Conservation (phyloP, 2,113 vertebrate genomes). For the Formicarius rufipectus region DNA sequence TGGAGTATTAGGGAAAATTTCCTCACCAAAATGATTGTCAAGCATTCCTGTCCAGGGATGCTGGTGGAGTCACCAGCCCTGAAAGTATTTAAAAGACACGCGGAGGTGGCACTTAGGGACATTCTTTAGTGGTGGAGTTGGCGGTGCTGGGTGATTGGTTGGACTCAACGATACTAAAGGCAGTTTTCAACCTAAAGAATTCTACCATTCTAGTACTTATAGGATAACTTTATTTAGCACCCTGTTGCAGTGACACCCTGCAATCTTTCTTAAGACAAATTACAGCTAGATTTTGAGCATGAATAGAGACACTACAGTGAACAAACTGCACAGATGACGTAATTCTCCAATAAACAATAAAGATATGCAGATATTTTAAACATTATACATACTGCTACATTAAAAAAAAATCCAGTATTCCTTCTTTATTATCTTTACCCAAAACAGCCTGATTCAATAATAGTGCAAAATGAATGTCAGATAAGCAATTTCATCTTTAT, state of each 20-base stretch:
- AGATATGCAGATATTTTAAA: accelerated
- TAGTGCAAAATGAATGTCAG: not conserved
- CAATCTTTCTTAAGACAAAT: not conserved
- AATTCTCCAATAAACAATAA: not conserved
- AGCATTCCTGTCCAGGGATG: not conserved
- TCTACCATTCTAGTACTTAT: not conserved
- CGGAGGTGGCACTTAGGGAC: not conserved
- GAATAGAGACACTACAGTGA: not conserved
- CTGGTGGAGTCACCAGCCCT: not conserved
- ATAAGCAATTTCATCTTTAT: not conserved
- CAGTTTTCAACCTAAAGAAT: not conserved
- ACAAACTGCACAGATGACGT: not conserved
- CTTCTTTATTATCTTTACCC: not conserved
- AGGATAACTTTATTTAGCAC: not conserved
- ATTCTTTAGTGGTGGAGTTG: not conserved
- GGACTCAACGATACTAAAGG: not conserved
- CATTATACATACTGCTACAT: not conserved
- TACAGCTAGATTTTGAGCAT: not conserved
- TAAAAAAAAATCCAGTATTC: not conserved
- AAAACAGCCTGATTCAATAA: not conserved
- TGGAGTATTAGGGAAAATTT: not conserved
- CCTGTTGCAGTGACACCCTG: not conserved
- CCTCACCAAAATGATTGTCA: not conserved
- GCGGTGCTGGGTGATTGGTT: not conserved
- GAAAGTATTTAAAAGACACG: not conserved